phyloP scores from a whole-genome alignment of 64 coral and sea anemone species.

The Actinia tenebrosa region DNA sequence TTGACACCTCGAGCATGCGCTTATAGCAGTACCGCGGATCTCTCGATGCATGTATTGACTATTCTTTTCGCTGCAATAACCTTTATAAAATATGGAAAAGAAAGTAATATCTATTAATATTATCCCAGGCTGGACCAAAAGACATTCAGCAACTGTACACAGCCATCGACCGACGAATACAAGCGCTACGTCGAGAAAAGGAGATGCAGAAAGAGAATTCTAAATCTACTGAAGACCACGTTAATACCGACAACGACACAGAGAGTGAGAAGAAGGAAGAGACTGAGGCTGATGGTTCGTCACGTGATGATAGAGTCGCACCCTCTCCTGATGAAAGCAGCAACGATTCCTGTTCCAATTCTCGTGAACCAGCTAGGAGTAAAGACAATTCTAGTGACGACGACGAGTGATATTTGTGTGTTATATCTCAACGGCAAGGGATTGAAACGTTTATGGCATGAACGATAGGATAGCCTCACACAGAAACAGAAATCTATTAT shows the following conservation, averaged over 20 bases:
- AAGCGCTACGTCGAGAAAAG: constrained; percentile 69
- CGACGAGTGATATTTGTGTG: constrained; percentile 12
- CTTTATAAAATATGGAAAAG: not conserved
- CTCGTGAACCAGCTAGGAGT: not conserved
- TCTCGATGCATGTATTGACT: no score
- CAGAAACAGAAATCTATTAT: no score
- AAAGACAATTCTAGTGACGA: constrained; percentile 30
- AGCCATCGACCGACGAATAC: constrained; percentile 92
- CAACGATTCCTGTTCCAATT: constrained; percentile 25
- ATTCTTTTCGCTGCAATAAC: no score
- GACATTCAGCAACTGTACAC: constrained; percentile 86
- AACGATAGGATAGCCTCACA: no score
- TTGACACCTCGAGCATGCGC: no score
- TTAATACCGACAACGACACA: constrained; percentile 43
- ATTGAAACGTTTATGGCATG: no score
- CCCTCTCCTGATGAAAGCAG: constrained; percentile 18
- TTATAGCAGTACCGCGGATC: no score
- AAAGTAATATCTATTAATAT: not conserved
- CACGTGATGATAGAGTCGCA: not conserved
- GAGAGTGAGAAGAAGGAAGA: not conserved
- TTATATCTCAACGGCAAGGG: no score
- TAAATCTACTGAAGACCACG: constrained; percentile 40
- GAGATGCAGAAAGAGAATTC: not conserved
- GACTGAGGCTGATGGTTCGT: not conserved
- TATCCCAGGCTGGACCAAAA: constrained; percentile 70